Base-by-base conservation (phyloP, 2,888 invertebrate genomes). In the Xylocampa areola region DNA sequence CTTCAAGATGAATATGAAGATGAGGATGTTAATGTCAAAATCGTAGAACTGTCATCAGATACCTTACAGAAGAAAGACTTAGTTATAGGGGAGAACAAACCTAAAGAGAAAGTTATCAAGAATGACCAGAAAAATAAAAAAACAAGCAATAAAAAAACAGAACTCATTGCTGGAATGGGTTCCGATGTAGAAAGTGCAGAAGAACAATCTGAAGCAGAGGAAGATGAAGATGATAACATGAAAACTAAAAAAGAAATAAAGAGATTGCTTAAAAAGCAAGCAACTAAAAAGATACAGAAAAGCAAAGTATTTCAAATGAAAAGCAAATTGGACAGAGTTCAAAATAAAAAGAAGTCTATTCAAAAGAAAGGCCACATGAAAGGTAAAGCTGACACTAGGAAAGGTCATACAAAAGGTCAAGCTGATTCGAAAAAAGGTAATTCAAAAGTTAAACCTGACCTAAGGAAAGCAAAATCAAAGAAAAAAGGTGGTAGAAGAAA, bases 231-330 rank as follows among this genome's bases (percentile, higher is more conserved):
- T 72, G 73, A 84, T 37, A 81, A 88, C 76, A 76, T 87, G 68
- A 86, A 89, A 85, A 93, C 95, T 1, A 96, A 96, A 80, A 96
- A 96, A 83, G 96, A 97, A 75, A 87, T 97, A 1, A 96, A 97
- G 76, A 96, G 94, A 73, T 89, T 95, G 61, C 92, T 97, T 6
- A 96, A 96, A 76, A 95, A 95, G 65, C 95, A 96, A 82, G 96
- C 97, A 0, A 94, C 96, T 0, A 96, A 96, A 76, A 96, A 96
- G 81, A 94, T 97, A 11, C 95, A 97, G 79, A 96, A 96, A 69
- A 97, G 97, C 80, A 97, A 96, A 94, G 95, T 95, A 0, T 97
- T 96, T 77, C 96, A 96, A 90, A 95, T 95, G 88, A 97, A 97
- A 80, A 96, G 95, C 72, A 96, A 95, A 82, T 78, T 97, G 19